Evolutionary conservation across 2,113 vertebrate genomes (phyloP), one percentile per base, ranked within the genome.

Genomic region (Pandion haliaetus): DNA sequence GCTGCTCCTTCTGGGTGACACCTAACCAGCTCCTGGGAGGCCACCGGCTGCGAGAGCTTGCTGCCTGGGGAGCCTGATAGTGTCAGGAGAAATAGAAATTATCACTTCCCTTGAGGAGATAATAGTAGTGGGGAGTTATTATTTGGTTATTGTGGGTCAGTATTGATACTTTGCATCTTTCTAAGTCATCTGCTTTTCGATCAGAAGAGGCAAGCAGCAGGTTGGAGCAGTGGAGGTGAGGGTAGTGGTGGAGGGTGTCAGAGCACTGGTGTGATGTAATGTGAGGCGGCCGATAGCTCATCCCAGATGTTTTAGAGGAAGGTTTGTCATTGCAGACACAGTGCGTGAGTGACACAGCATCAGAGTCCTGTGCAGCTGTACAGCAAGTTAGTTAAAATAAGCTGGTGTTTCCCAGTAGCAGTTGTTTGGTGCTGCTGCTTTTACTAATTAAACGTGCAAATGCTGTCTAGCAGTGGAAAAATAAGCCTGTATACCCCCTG

Each of bases 11-110:
- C 49, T 12, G 31, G 9, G 16, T 29, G 59, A 6, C 45, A 20
- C 7, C 15, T 1, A 2, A 10, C 21, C 36, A 2, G 10, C 71
- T 28, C 42, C 57, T 2, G 28, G 24, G 18, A 19, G 10, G 50
- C 29, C 24, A 0, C 26, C 0, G 7, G 24, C 32, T 45, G 18
- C 3, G 4, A 10, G 9, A 4, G 10, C 26, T 47, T 24, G 20
- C 32, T 45, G 21, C 11, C 28, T 12, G 1, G 15, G 21, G 25
- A 55, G 38, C 31, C 20, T 26, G 78, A 2, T 12, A 19, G 44
- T 26, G 4, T 47, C 38, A 19, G 26, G 14, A 31, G 40, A 17
- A 18, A 5, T 6, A 14, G 32, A 66, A 82, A 26, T 19, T 21
- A 12, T 0, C 11, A 0, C 40, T 58, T 31, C 24, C 29, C 31